These are phyloP conservation scores for Diorhabda sublineata DNA, from an alignment of 1,140 invertebrate species.

Conservation along the genomic window DNA sequence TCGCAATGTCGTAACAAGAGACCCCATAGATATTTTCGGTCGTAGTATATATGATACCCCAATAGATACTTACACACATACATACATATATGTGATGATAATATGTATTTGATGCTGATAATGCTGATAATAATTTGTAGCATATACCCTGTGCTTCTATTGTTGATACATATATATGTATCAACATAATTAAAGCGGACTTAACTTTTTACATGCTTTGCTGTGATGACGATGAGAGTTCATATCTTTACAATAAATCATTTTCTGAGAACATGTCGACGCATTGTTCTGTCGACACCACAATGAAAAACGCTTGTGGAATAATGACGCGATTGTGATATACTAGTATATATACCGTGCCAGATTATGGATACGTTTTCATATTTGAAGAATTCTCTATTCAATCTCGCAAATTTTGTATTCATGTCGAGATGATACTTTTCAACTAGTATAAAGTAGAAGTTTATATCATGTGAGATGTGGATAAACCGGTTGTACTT, in stretches of 20 bases:
- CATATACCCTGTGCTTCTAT: too few species aligned
- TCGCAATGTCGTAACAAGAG: too few species aligned
- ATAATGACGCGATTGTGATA: not conserved
- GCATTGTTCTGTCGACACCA: not conserved
- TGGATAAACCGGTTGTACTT: too few species aligned
- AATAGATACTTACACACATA: too few species aligned
- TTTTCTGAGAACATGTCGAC: not conserved
- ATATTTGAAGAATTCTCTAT: not conserved
- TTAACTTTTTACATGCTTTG: not conserved
- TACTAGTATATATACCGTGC: not conserved
- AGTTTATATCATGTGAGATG: too few species aligned
- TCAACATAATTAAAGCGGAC: not conserved
- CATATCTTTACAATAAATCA: constrained; percentile 3
- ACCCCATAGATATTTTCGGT: too few species aligned
- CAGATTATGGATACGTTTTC: not conserved
- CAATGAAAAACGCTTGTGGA: constrained; percentile 2
- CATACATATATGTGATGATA: too few species aligned
- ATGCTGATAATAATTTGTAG: too few species aligned
- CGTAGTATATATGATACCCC: too few species aligned
- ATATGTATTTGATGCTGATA: too few species aligned
- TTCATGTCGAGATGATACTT: not conserved
- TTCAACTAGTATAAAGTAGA: too few species aligned
- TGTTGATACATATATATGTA: not conserved
- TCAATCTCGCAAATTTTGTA: not conserved
- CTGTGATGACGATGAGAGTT: not conserved